phyloP scores from a whole-genome alignment of 2,113 vertebrate species.

The Eidolon helvum region DNA sequence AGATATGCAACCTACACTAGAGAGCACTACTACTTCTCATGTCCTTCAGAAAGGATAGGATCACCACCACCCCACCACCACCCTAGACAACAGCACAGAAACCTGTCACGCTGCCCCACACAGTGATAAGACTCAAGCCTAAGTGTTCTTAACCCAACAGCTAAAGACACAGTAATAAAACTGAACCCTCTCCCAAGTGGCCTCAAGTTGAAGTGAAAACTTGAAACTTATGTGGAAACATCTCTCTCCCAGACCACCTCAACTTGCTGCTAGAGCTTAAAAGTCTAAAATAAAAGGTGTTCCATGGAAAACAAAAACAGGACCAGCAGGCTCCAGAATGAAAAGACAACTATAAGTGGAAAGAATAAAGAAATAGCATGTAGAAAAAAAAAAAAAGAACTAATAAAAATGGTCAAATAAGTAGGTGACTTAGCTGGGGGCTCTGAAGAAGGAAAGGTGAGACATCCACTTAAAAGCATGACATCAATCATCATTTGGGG shows the following conservation, averaged over 20 bases:
- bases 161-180: background rate
- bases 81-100: background rate
- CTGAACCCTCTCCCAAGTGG: background rate
- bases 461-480: background rate
- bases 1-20: background rate
- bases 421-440: background rate
- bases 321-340: background rate
- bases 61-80: background rate
- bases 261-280: background rate
- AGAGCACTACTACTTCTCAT: background rate
- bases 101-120: background rate
- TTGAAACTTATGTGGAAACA: conserved; percentile 39
- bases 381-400: background rate
- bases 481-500: conserved; percentile 31
- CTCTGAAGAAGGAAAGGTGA: background rate
- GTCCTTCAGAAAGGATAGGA: background rate
- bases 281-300: conserved; percentile 7
- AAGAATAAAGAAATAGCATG: background rate
- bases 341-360: background rate
- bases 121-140: background rate
- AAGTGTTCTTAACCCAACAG: background rate
- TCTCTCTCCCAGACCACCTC: conserved; percentile 19
- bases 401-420: background rate
- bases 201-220: background rate
- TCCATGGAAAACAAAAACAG: conserved; percentile 23